Evolutionary conservation across 2,113 vertebrate genomes (phyloP).

Genomic region (Taxidea taxus): DNA sequence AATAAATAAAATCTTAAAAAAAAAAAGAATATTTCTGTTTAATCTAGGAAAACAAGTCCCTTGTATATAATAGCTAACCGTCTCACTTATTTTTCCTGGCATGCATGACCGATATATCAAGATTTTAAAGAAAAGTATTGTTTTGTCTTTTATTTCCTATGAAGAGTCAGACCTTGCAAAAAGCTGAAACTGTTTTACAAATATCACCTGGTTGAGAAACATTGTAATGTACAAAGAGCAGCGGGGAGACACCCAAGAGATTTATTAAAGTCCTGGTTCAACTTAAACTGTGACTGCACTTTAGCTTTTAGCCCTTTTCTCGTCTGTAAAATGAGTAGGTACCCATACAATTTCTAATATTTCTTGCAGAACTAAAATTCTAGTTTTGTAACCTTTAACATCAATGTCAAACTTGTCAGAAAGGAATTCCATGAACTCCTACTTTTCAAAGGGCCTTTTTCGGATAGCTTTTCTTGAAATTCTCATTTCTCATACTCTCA

Average conservation of each 20-base stretch:
- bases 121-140: not conserved
- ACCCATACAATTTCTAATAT: not conserved
- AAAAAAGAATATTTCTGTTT: not conserved
- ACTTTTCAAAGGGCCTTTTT: not conserved
- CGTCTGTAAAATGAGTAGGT: not conserved
- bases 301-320: not conserved
- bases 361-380: conserved; percentile 31
- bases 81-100: conserved; percentile 13
- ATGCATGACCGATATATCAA: not conserved
- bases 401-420: conserved; percentile 25
- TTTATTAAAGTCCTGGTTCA: not conserved
- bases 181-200: conserved; percentile 24
- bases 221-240: not conserved
- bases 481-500: not conserved
- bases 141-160: conserved; percentile 18
- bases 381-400: conserved; percentile 42
- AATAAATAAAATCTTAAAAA: too few relatives aligned
- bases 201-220: not conserved
- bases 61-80: not conserved
- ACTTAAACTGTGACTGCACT: not conserved
- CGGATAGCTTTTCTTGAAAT: conserved; percentile 22
- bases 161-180: not conserved
- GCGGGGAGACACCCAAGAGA: not conserved
- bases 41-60: not conserved
- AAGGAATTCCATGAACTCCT: conserved; percentile 2